These are phyloP conservation scores for Geotrupes spiniger DNA, from an alignment of 2,888 invertebrate genomes.

Conservation along the genomic window DNA sequence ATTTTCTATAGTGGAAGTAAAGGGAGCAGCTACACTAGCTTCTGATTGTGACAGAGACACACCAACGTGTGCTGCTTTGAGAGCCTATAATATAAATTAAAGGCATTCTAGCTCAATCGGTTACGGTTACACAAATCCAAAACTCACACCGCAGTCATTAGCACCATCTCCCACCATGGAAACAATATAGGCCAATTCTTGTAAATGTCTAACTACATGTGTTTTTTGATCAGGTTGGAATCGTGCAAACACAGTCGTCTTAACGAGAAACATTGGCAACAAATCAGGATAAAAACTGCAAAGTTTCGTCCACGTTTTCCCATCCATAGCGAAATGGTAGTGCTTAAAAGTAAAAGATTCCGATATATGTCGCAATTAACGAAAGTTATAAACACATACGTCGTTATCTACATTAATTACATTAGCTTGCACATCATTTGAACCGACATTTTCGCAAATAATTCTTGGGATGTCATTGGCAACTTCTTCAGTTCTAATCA, in stretches of 20 bases:
- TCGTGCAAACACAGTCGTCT: constrained; percentile 78
- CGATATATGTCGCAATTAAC: constrained; percentile 1
- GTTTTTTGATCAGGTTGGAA: constrained; percentile 82
- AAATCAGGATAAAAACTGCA: constrained; percentile 68
- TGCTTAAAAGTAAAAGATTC: constrained; percentile 28
- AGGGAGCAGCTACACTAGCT: constrained; percentile 85
- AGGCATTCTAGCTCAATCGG: no score
- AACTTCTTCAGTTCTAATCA: constrained; percentile 28
- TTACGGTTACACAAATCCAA: no score
- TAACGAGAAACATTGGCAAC: constrained; percentile 62
- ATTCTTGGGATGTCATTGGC: constrained; percentile 20
- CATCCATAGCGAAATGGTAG: constrained; percentile 62
- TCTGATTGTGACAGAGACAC: constrained; percentile 87
- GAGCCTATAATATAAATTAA: constrained; percentile 55
- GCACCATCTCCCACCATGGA: constrained; percentile 71
- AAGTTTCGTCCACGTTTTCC: constrained; percentile 74
- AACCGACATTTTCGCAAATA: constrained; percentile 31
- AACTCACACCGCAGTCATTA: constrained; percentile 76
- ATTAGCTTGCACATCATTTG: constrained; percentile 20
- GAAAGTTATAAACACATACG: constrained; percentile 26
- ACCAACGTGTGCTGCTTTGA: constrained; percentile 85
- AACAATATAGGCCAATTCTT: constrained; percentile 67
- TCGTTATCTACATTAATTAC: constrained; percentile 33
- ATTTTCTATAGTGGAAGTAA: constrained; percentile 78
- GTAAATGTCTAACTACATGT: constrained; percentile 68